Evolutionary conservation across 2,113 vertebrate species (phyloP).

Genomic region (Glaucomys volans): DNA sequence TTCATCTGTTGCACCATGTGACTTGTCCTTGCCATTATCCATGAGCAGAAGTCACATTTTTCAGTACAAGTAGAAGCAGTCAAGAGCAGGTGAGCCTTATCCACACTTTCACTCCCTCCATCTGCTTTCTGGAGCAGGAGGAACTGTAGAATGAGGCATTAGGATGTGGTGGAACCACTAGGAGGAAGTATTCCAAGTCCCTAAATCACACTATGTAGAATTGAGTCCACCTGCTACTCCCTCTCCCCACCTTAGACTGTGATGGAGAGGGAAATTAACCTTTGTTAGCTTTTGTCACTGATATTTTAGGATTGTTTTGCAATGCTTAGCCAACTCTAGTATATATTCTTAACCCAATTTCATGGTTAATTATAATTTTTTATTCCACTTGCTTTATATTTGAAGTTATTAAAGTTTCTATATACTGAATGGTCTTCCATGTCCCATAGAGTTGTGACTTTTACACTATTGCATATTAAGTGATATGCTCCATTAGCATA

Average conservation of each 20-base stretch:
- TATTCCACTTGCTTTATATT: background rate
- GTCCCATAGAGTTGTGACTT: background rate
- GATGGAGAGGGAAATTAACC: background rate
- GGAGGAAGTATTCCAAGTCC: background rate
- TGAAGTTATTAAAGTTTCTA: background rate
- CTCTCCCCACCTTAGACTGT: background rate
- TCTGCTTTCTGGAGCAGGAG: background rate
- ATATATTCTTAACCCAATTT: background rate
- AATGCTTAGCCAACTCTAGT: background rate
- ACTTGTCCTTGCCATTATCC: background rate
- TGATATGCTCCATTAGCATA: background rate
- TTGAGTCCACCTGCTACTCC: background rate
- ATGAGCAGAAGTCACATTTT: background rate
- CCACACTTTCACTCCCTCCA: background rate
- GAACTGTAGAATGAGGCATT: background rate
- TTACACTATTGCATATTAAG: background rate
- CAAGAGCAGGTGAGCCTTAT: background rate
- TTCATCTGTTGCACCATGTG: background rate
- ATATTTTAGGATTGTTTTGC: slow-evolving; percentile 6
- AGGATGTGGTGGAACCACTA: background rate
- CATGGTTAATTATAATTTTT: background rate
- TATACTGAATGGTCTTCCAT: background rate
- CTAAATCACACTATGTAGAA: background rate
- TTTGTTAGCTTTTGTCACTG: background rate
- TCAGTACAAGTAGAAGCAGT: background rate